Conservation (phyloP, 2,888 invertebrate species). For the Phyllotreta striolata region DNA sequence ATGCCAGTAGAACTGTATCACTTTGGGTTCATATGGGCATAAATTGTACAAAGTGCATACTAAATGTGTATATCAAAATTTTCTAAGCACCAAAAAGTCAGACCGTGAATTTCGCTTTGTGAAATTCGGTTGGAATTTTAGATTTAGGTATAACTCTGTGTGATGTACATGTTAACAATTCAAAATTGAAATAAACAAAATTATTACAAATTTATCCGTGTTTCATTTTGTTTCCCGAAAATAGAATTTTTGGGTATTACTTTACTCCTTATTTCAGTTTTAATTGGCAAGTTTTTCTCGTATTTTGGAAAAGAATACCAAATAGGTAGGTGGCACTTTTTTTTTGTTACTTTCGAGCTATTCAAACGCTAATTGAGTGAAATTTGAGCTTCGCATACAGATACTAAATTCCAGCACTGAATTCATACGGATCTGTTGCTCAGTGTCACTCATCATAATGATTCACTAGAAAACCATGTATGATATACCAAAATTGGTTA, state of each 20-base stretch:
- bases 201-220: constrained; percentile 52
- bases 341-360: constrained; percentile 42
- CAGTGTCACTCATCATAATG: constrained; percentile 4
- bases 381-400: constrained; percentile 53
- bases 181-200: constrained; percentile 63
- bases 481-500: background rate
- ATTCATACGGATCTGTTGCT: constrained; percentile 31
- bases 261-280: constrained; percentile 31
- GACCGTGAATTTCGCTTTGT: constrained; percentile 40
- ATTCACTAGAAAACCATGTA: background rate
- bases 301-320: constrained; percentile 39
- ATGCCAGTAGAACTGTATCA: too few relatives aligned
- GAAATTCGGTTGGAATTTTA: constrained; percentile 42
- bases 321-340: constrained; percentile 60
- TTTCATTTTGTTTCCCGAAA: constrained; percentile 50
- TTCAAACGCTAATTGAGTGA: constrained; percentile 30
- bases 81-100: constrained; percentile 55
- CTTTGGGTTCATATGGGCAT: too few relatives aligned
- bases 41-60: constrained; percentile 32
- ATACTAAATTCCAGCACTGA: constrained; percentile 59
- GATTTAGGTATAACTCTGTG: constrained; percentile 60
- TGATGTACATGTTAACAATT: constrained; percentile 63
- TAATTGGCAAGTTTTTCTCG: constrained; percentile 29
- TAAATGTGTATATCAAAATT: constrained; percentile 59
- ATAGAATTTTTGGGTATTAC: constrained; percentile 6